Conservation (phyloP, 2,888 invertebrate genomes). For the Caenorhabditis uteleia region DNA sequence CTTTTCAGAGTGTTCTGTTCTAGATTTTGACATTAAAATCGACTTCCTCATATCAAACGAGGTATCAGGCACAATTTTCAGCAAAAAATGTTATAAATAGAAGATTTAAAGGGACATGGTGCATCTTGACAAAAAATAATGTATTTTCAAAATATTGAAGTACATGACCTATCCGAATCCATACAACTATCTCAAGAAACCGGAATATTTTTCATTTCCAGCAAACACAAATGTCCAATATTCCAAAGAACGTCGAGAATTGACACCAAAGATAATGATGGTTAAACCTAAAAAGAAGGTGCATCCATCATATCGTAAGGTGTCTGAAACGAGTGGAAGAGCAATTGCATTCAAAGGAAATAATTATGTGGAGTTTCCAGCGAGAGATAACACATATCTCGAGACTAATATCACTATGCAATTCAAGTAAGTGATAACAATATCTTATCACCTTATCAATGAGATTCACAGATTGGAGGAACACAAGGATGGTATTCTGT, state of each 20-base stretch:
- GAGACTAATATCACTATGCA: conserved; percentile 53
- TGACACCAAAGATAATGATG: neutral
- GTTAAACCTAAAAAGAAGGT: neutral
- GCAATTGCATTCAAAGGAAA: conserved; percentile 27
- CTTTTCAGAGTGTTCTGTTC: neutral
- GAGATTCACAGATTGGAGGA: conserved; percentile 36
- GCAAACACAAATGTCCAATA: conserved; percentile 27
- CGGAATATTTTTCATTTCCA: too few species aligned
- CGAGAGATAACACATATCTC: conserved; percentile 44
- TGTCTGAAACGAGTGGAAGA: neutral
- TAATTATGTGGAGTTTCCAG: conserved; percentile 49
- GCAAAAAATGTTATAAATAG: too few species aligned
- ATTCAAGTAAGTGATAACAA: conserved; percentile 42
- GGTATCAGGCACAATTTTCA: too few species aligned
- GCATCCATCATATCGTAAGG: neutral
- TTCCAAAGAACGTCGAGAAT: conserved; percentile 7
- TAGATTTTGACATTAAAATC: neutral
- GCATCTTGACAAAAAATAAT: too few species aligned
- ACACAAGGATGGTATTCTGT: conserved; percentile 48
- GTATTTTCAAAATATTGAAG: too few species aligned
- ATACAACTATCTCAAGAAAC: neutral
- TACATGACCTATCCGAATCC: too few species aligned
- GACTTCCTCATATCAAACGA: neutral
- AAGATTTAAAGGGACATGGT: too few species aligned
- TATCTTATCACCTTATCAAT: neutral